These are phyloP conservation scores for Heteractis magnifica DNA, from an alignment of 92 coral and sea anemone genomes.

Conservation along the genomic window DNA sequence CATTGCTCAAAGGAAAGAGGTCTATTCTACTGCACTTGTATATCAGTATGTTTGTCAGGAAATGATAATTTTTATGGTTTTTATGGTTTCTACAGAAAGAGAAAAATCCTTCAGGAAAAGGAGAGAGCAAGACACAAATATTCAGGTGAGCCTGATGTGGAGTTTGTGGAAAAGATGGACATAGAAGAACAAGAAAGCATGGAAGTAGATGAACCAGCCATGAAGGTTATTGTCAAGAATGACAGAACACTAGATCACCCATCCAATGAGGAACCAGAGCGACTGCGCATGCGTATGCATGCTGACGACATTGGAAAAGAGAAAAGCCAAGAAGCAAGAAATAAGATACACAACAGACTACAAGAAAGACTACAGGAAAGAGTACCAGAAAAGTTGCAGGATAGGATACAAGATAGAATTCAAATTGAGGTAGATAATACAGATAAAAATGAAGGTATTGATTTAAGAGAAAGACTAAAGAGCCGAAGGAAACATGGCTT, in stretches of 20 bases:
- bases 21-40: too few relatives aligned
- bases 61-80: too few relatives aligned
- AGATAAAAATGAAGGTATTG: slow-evolving; percentile 27
- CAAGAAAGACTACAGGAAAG: slow-evolving; percentile 18
- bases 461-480: slow-evolving; percentile 76
- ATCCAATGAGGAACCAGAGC: slow-evolving; percentile 28
- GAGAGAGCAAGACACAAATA: slow-evolving; percentile 72
- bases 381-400: slow-evolving; percentile 23
- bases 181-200: slow-evolving; percentile 59
- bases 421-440: slow-evolving; percentile 3
- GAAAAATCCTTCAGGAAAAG: slow-evolving; percentile 77
- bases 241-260: slow-evolving; percentile 53
- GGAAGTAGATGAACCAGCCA: slow-evolving; percentile 87
- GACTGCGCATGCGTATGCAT: slow-evolving; percentile 86
- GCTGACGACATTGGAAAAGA: slow-evolving; percentile 54
- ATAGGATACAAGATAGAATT: slow-evolving; percentile 12
- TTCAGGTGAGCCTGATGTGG: slow-evolving; percentile 80
- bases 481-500: slow-evolving; percentile 78
- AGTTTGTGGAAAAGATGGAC: slow-evolving; percentile 68
- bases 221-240: slow-evolving; percentile 80
- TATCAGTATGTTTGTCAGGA: too few relatives aligned
- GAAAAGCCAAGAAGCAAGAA: slow-evolving; percentile 4
- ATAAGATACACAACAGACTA: slow-evolving; percentile 17
- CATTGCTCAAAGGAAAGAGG: too few relatives aligned
- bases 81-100: slow-evolving; percentile 47